Conservation (phyloP, 2,113 vertebrate species). For the Pseudolaguvia tuberculata region DNA sequence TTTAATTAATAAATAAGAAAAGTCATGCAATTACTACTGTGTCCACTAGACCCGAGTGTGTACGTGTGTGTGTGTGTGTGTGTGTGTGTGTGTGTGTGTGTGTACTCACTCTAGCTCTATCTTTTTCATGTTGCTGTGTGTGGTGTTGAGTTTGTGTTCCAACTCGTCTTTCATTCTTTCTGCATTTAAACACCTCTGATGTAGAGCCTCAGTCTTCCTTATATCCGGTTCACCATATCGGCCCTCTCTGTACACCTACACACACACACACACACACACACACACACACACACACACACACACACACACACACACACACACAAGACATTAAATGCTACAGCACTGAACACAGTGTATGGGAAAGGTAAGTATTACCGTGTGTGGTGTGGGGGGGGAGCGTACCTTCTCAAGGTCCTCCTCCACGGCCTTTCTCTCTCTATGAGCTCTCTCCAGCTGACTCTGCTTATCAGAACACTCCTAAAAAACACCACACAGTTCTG, state of each 20-base stretch:
- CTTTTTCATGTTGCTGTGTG: slow-evolving; percentile 81
- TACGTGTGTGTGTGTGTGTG: background rate
- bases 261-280: no score
- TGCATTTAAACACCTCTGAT: slow-evolving; percentile 79
- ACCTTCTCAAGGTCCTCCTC: slow-evolving; percentile 94
- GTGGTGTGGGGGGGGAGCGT: slow-evolving; percentile 39
- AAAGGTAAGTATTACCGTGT: background rate
- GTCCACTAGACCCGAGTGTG: background rate
- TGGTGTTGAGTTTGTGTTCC: slow-evolving; percentile 75
- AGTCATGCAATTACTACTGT: background rate
- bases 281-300: no score
- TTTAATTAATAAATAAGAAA: no score
- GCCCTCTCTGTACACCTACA: slow-evolving; percentile 78
- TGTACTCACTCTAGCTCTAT: slow-evolving; percentile 82
- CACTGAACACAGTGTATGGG: no score
- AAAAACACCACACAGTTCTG: background rate
- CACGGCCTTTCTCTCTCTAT: slow-evolving; percentile 82
- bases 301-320: no score
- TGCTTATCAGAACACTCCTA: slow-evolving; percentile 90
- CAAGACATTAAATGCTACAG: no score
- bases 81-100: background rate
- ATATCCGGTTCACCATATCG: slow-evolving; percentile 70
- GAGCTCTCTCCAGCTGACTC: slow-evolving; percentile 74
- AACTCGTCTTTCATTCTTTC: slow-evolving; percentile 82
- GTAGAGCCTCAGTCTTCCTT: slow-evolving; percentile 81